phyloP scores from a whole-genome alignment of 2,113 vertebrate genomes.

The Mustelus asterias region DNA sequence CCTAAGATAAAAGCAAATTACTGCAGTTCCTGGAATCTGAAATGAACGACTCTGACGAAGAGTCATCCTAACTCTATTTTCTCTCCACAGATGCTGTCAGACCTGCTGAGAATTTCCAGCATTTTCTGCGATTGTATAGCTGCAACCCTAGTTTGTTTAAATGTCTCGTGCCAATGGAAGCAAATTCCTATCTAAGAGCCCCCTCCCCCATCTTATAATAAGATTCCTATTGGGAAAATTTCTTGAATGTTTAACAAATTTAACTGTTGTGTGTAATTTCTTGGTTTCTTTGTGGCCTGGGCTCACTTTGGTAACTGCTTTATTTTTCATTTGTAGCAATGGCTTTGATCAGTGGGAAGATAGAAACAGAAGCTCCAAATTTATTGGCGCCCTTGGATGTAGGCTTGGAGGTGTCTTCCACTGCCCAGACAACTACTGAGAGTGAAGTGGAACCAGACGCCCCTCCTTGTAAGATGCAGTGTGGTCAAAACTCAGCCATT shows the following conservation, averaged over 20 bases:
- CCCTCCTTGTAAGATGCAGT: not conserved
- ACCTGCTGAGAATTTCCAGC: no score
- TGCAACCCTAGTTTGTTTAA: not conserved
- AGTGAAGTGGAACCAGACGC: not conserved
- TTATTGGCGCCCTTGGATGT: not conserved
- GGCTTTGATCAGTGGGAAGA: not conserved
- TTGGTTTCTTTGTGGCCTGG: not conserved
- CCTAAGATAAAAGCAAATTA: not conserved
- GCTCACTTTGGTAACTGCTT: not conserved
- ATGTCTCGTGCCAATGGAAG: not conserved
- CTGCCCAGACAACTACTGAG: no score
- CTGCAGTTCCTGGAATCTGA: no score
- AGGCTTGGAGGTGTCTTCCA: not conserved
- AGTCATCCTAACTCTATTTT: no score
- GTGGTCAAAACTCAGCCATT: no score
- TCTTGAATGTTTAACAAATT: not conserved
- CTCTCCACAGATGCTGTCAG: no score
- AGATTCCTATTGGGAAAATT: not conserved
- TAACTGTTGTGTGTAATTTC: not conserved
- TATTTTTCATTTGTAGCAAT: not conserved
- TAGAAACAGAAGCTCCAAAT: not conserved
- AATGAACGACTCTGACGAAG: no score
- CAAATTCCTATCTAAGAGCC: not conserved
- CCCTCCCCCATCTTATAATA: not conserved
- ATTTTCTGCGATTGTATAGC: not conserved